These are phyloP conservation scores for Jordanella pulchra DNA, from an alignment of 2,797 vertebrate species.

Conservation along the genomic window DNA sequence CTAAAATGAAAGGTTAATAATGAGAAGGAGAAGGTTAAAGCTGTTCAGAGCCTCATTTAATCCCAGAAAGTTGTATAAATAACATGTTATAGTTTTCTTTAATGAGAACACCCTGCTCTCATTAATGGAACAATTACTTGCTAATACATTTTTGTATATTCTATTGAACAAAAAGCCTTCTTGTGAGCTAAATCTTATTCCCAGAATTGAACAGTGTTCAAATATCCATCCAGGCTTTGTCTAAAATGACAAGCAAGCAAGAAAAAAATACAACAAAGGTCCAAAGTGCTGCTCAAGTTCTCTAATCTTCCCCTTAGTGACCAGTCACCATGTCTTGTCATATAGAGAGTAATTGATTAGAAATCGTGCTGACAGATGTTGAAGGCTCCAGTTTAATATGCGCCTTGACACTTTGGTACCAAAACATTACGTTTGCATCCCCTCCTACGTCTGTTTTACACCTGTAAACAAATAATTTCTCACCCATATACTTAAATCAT, in stretches of 20 bases:
- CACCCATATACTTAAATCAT: too few species aligned
- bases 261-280: background rate
- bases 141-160: background rate
- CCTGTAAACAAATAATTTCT: background rate
- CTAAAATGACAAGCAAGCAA: background rate
- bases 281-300: background rate
- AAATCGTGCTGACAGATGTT: background rate
- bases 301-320: background rate
- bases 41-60: constrained; percentile 1
- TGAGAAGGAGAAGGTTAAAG: background rate
- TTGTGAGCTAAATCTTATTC: background rate
- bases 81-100: background rate
- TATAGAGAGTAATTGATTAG: background rate
- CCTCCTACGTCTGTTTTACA: background rate
- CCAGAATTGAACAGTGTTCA: background rate
- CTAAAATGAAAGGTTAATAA: background rate
- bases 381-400: background rate
- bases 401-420: background rate
- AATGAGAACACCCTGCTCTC: too few species aligned
- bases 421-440: background rate
- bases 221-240: background rate
- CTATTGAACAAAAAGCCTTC: background rate
- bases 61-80: background rate
- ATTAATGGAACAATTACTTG: background rate
- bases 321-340: background rate